phyloP scores from a whole-genome alignment of 2,888 invertebrate species.

The Gastrophysa polygoni region DNA sequence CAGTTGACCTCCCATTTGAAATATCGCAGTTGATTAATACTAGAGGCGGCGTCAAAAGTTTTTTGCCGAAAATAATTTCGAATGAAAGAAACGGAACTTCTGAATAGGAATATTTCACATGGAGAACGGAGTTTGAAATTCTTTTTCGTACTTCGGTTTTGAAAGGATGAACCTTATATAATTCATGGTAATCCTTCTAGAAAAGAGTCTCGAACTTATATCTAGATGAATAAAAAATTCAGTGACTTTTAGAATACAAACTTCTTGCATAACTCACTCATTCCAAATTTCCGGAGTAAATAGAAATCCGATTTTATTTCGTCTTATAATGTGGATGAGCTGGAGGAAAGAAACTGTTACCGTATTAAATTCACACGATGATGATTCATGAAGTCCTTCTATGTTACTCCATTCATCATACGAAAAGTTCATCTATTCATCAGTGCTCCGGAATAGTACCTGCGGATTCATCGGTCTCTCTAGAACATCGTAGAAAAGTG shows the following conservation, averaged over 20 bases:
- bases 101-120: neutral
- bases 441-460: too few species aligned
- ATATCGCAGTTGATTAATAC: constrained; percentile 20
- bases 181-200: neutral
- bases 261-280: neutral
- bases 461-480: too few species aligned
- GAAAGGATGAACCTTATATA: neutral
- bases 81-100: constrained; percentile 21
- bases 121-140: neutral
- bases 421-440: too few species aligned
- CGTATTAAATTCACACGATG: too few species aligned
- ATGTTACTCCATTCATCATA: too few species aligned
- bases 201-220: too few species aligned
- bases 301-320: neutral
- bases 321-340: neutral
- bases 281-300: neutral
- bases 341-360: too few species aligned
- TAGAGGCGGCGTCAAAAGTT: constrained; percentile 19
- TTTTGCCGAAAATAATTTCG: constrained; percentile 20
- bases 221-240: neutral
- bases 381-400: too few species aligned
- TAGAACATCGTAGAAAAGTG: too few species aligned
- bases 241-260: neutral
- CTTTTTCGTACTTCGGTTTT: neutral
- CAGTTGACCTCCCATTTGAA: constrained; percentile 26